A percentile compares a stretch with the other conserved stretches of the same genome.
Conservation (phyloP, 2,888 invertebrate species). For the Tipula unca region DNA sequence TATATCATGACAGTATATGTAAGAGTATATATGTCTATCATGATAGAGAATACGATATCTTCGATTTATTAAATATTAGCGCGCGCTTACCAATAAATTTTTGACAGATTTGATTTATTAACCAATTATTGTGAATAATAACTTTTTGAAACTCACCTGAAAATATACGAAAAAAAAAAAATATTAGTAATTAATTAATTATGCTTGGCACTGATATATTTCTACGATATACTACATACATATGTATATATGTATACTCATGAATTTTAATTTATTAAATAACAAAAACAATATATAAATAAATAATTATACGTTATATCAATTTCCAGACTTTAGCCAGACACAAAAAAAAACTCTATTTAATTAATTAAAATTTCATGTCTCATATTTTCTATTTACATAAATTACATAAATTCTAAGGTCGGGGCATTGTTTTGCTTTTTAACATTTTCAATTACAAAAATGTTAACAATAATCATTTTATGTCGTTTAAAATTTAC, state of each 20-base stretch:
- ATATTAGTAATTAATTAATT: not conserved
- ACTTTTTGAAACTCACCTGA: not conserved
- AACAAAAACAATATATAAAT: not conserved
- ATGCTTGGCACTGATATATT: not conserved
- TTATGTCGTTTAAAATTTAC: not conserved
- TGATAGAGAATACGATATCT: not conserved
- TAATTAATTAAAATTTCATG: not conserved
- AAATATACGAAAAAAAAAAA: not conserved
- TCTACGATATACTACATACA: not conserved
- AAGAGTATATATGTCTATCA: not conserved
- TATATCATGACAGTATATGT: not conserved
- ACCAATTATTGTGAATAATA: not conserved
- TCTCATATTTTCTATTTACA: not conserved
- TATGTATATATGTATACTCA: not conserved
- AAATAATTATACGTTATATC: not conserved
- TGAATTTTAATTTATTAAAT: not conserved
- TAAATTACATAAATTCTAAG: not conserved
- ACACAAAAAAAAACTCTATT: not conserved
- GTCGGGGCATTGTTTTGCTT: not conserved
- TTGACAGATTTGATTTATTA: not conserved
- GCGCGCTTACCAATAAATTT: not conserved
- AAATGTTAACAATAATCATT: not conserved
- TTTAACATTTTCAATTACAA: not conserved
- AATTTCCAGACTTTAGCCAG: not conserved
- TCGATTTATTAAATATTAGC: not conserved